A percentile compares a stretch with the other conserved stretches of the same genome.
phyloP scores from a whole-genome alignment of 2,797 vertebrate species.

The Forpus xanthops region DNA sequence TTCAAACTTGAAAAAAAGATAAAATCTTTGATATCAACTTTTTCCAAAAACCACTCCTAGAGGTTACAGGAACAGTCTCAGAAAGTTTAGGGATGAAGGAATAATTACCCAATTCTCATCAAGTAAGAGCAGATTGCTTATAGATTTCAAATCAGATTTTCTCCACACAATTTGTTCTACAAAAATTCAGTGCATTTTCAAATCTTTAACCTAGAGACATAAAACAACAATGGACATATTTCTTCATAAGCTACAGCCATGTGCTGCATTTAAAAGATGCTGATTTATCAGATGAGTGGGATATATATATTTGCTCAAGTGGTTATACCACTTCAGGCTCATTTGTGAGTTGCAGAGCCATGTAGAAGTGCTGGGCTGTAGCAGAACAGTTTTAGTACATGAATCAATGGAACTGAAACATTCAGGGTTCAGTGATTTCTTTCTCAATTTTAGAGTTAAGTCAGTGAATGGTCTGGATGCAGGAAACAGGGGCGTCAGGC shows the following conservation, averaged over 20 bases:
- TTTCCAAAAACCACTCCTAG: neutral
- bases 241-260: neutral
- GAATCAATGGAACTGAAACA: neutral
- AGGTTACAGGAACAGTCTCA: neutral
- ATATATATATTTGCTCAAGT: neutral
- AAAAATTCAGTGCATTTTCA: neutral
- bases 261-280: neutral
- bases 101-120: neutral
- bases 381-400: neutral
- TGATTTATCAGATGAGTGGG: neutral
- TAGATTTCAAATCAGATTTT: conserved; percentile 22
- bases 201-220: neutral
- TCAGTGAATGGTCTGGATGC: neutral
- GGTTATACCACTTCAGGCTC: neutral
- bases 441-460: neutral
- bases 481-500: rapidly evolving
- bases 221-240: neutral
- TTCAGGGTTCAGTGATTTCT: neutral
- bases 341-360: neutral
- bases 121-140: neutral
- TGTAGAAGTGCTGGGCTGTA: neutral
- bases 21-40: neutral
- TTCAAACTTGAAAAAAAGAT: neutral
- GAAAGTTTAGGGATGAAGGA: neutral
- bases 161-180: neutral